phyloP scores from a whole-genome alignment of 2,113 vertebrate species.

The Rynchops niger region DNA sequence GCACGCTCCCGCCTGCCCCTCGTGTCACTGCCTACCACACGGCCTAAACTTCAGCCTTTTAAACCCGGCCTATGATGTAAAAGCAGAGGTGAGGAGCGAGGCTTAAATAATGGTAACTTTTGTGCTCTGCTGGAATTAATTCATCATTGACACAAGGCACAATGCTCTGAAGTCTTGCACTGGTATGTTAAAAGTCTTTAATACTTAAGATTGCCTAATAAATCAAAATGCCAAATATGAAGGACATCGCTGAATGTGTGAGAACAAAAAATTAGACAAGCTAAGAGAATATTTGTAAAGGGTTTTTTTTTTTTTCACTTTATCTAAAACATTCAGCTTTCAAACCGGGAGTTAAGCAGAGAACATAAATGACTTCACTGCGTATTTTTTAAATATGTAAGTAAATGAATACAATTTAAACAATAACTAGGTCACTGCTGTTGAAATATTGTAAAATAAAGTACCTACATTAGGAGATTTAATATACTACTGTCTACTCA shows the following conservation, averaged over 20 bases:
- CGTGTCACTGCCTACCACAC: constrained; percentile 28
- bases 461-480: background rate
- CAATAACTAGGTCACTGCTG: background rate
- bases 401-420: constrained; percentile 14
- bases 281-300: constrained; percentile 27
- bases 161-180: constrained; percentile 82
- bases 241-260: constrained; percentile 62
- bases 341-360: background rate
- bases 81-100: constrained; percentile 59
- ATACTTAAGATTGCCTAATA: constrained; percentile 89
- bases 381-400: background rate
- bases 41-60: constrained; percentile 72
- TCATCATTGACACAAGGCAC: constrained; percentile 87
- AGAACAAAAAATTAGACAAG: constrained; percentile 60
- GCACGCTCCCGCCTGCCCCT: rapidly evolving
- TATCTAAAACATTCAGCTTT: constrained; percentile 27
- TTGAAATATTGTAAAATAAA: background rate
- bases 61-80: constrained; percentile 64
- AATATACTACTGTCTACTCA: background rate
- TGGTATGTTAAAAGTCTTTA: constrained; percentile 80
- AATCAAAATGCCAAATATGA: constrained; percentile 92
- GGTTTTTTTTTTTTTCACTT: background rate
- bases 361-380: background rate
- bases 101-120: constrained; percentile 86
- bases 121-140: constrained; percentile 91